phyloP scores from a whole-genome alignment of 1,140 invertebrate species.

The Telenomus remus region DNA sequence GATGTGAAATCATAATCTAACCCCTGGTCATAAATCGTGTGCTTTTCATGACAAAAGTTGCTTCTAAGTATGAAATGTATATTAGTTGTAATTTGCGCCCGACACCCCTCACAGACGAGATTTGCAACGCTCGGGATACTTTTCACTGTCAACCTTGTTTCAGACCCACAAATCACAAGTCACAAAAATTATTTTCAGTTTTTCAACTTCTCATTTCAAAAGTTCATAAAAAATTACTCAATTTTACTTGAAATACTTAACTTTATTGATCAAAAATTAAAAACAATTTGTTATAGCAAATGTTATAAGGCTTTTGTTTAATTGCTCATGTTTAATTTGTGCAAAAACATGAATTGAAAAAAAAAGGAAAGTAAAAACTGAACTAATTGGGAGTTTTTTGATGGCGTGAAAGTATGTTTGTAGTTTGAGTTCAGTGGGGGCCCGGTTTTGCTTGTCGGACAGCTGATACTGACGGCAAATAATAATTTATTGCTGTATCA shows the following conservation, averaged over 20 bases:
- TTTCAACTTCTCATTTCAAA: too few relatives aligned
- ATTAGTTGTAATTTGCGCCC: slow-evolving; percentile 46
- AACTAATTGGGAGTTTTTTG: neutral
- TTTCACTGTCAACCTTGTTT: slow-evolving; percentile 12
- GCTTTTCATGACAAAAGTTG: slow-evolving; percentile 36
- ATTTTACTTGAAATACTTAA: too few relatives aligned
- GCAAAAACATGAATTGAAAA: too few relatives aligned
- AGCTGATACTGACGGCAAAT: slow-evolving; percentile 65
- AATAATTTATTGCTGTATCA: slow-evolving; percentile 60
- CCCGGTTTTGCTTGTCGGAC: slow-evolving; percentile 57
- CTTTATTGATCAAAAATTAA: too few relatives aligned
- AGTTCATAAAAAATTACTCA: too few relatives aligned
- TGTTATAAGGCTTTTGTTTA: too few relatives aligned
- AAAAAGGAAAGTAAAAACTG: too few relatives aligned
- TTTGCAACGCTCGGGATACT: slow-evolving; percentile 41
- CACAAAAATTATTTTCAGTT: too few relatives aligned
- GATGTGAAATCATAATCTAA: neutral
- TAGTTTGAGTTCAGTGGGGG: slow-evolving; percentile 28
- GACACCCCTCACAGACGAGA: slow-evolving; percentile 43
- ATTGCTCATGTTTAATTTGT: too few relatives aligned
- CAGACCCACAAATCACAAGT: slow-evolving; percentile 15
- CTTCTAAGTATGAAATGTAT: slow-evolving; percentile 38
- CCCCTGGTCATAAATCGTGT: slow-evolving; percentile 19
- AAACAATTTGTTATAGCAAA: too few relatives aligned
- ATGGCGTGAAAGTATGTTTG: slow-evolving; percentile 14